Base-by-base conservation (phyloP, 2,888 invertebrate species). In the Trichopoda pennipes region DNA sequence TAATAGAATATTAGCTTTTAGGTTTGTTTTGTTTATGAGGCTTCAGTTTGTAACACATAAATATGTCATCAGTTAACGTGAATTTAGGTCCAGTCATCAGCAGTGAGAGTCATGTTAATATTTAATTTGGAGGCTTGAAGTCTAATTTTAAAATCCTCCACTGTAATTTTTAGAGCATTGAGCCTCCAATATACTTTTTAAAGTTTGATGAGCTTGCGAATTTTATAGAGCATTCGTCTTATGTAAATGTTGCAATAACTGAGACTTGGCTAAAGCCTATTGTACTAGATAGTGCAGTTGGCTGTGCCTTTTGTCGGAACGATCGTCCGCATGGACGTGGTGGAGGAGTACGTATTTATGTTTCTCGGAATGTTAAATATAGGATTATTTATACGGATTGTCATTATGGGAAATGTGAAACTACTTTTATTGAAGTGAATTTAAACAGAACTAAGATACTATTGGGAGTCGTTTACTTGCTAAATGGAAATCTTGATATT, bases 41-140 rank as follows among this genome's bases (percentile, higher is more conserved):
- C 35, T 35, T 56, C 35, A 56, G 17, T 56, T 56, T 56, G 21
- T 32, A 35, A 35, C 56, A n/a, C n/a, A 4, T 10, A 17, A 56
- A 17, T 35, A 56, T 35, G 35, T 32, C 35, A 17, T 35, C 35
- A 1, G 35, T 35, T 56, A 56, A 56, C 17, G n/a, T 56, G 56
- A 56, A 56, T 56, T 56, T 56, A n/a, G 56, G 56, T 56, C 35
- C 56, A 23, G 28, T 55, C 21, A 23, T 55, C 14, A 19, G 14
- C 28, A 14, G 28, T 55, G 28, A 28, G 4, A 23, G 23, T 55
- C 10, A 23, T 23, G 4, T 23, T 16, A 55, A 55, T 8, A 19
- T 23, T 8, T 16, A 55, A 8, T 35, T 35, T 35, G 1, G 9
- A 1, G 8, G 35, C 9, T 35, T 35, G 9, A 35, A 6, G 35